Conservation (phyloP, 2,888 invertebrate genomes). For the Apantesis nais region DNA sequence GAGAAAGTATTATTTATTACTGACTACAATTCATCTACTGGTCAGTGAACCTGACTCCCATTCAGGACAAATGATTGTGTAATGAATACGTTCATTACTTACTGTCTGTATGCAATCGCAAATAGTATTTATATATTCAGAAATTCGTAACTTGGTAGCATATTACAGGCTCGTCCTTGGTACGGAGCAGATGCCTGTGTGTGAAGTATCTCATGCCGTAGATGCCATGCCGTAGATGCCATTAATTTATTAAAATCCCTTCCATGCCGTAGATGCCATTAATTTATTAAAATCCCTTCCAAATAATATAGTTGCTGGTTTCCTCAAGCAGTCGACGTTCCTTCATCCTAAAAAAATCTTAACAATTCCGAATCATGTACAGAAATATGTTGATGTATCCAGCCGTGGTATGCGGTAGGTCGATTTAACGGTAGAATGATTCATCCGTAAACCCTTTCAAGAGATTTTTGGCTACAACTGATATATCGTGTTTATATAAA, state of each 20-base stretch:
- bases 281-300: background rate
- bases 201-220: no score
- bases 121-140: no score
- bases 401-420: background rate
- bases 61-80: background rate
- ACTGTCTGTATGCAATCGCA: no score
- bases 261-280: no score
- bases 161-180: no score
- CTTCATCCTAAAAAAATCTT: background rate
- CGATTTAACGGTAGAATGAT: slow-evolving; percentile 7
- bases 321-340: background rate
- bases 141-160: no score
- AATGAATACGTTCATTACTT: background rate
- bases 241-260: background rate
- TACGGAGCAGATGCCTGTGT: no score
- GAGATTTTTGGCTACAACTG: slow-evolving; percentile 6
- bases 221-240: no score
- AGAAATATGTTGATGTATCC: background rate
- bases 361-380: background rate
- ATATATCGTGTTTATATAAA: slow-evolving; percentile 4
- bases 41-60: background rate
- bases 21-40: background rate
- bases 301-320: background rate
- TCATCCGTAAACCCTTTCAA: slow-evolving; percentile 12
- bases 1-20: background rate